These are phyloP conservation scores for Glareola pratincola DNA, from an alignment of 2,113 vertebrate genomes.

Conservation along the genomic window DNA sequence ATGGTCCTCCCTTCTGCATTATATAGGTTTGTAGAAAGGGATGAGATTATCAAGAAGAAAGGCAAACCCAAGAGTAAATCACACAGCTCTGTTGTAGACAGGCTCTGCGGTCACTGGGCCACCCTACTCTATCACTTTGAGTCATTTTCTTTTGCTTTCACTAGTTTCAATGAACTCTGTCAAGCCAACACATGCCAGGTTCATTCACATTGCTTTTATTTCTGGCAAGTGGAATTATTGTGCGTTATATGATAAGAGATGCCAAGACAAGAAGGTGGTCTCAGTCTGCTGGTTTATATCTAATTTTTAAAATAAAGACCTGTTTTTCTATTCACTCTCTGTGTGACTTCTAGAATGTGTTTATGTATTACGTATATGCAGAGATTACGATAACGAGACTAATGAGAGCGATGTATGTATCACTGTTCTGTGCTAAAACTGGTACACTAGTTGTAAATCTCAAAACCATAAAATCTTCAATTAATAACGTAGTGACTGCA, in stretches of 20 bases:
- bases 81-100: background rate
- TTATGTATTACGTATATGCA: accelerated
- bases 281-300: background rate
- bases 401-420: background rate
- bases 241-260: background rate
- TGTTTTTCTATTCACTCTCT: background rate
- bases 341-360: background rate
- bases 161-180: background rate
- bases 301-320: background rate
- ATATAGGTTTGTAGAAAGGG: background rate
- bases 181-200: background rate
- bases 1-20: background rate
- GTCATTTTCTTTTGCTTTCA: background rate
- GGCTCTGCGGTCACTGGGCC: background rate
- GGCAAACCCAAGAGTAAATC: background rate
- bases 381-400: background rate
- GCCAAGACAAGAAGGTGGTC: background rate
- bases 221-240: background rate
- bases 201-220: background rate
- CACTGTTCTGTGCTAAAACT: background rate
- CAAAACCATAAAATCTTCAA: background rate
- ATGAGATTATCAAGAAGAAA: background rate
- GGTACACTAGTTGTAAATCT: background rate
- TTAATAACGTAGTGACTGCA: background rate
- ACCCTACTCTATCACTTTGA: background rate